Evolutionary conservation across 2,113 vertebrate species (phyloP).

Genomic region (Melanotaenia duboulayi): DNA sequence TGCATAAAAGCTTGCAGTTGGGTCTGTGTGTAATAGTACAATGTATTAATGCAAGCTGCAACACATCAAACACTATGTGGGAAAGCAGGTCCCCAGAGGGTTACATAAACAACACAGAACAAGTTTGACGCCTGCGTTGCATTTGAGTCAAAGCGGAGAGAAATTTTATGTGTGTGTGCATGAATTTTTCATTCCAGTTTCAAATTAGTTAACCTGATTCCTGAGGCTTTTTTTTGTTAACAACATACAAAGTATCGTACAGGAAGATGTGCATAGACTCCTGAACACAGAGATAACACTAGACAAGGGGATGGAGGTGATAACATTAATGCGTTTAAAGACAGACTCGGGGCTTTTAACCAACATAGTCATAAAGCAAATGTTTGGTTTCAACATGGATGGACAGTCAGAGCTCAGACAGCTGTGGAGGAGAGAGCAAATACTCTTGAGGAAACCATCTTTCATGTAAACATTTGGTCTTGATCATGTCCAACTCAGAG

Average conservation of each 20-base stretch:
- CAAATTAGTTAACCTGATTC: constrained; percentile 53
- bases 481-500: constrained; percentile 12
- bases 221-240: constrained; percentile 24
- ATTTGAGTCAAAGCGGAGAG: constrained; percentile 17
- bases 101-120: constrained; percentile 59
- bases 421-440: not conserved
- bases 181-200: constrained; percentile 36
- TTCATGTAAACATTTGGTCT: constrained; percentile 25
- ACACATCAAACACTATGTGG: constrained; percentile 30
- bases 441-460: too few relatives aligned
- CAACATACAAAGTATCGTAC: constrained; percentile 17
- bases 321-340: not conserved
- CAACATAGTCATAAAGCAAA: not conserved
- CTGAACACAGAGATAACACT: not conserved
- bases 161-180: constrained; percentile 5
- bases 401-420: constrained; percentile 5
- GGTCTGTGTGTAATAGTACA: constrained; percentile 35
- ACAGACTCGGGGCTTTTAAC: constrained; percentile 6
- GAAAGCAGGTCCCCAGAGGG: constrained; percentile 57
- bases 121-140: constrained; percentile 37
- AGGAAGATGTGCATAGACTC: not conserved
- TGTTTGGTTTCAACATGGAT: not conserved
- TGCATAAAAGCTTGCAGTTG: constrained; percentile 39
- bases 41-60: constrained; percentile 41
- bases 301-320: constrained; percentile 1